Percentiles rank a stretch among this genome's conserved stretches.
phyloP scores from a whole-genome alignment of 2,797 vertebrate species.

The Myotis myotis region DNA sequence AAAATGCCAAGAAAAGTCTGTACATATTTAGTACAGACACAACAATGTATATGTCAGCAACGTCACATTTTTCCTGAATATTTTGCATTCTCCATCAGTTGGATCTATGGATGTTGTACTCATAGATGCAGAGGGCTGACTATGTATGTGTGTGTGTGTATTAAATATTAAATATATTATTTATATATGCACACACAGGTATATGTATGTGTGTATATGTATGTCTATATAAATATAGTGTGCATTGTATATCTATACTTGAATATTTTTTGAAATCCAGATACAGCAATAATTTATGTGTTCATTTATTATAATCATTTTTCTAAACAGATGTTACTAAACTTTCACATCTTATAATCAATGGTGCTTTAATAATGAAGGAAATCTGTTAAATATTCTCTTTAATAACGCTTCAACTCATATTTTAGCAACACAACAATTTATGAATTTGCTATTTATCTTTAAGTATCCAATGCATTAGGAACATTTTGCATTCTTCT shows the following conservation, averaged over 20 bases:
- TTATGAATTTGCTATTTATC: neutral
- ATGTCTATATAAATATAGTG: neutral
- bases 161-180: neutral
- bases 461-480: neutral
- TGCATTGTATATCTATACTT: neutral
- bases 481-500: neutral
- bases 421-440: neutral
- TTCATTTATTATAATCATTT: neutral
- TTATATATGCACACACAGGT: neutral
- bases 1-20: neutral
- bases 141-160: neutral
- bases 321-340: neutral
- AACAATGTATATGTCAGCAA: neutral
- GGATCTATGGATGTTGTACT: neutral
- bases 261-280: slow-evolving; percentile 1
- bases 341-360: neutral
- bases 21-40: neutral
- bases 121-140: neutral
- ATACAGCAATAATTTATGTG: neutral
- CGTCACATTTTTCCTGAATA: neutral
- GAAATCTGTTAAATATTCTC: neutral
- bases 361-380: neutral
- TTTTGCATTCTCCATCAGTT: neutral
- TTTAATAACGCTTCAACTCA: neutral
- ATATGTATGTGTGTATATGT: neutral